Evolutionary conservation across 2,797 vertebrate species (phyloP), one percentile per base, ranked within the genome.

Genomic region (Dendrocincla tyrannina): DNA sequence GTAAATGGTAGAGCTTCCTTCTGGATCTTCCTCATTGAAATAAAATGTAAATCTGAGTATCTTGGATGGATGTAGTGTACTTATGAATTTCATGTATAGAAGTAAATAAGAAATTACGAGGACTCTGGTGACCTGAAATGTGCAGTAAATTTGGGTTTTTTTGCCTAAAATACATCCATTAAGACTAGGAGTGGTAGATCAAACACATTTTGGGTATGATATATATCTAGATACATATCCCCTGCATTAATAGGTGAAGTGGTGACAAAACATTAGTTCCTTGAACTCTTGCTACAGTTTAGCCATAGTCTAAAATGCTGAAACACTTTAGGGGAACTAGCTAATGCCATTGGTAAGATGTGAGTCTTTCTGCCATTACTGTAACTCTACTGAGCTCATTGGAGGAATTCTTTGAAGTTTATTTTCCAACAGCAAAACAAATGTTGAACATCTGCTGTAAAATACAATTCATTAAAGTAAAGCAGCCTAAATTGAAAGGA

Each of bases 31-130:
- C 2, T 75, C 27, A 59, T 16, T 86, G 58, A 91, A 96, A 55
- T 64, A 92, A 83, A 88, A 60, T n/a, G 35, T 23, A 16, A 5
- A 46, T 63, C 46, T 73, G 35, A 59, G 32, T 59, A 35, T n/a
- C 33, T 24, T 33, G 60, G 42, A 39, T 70, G 22, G 59, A 25
- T 53, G 22, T 42, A 82, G n/a, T 8, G 20, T 23, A 24, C 25
- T 49, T 62, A 24, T 25, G 42, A 73, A 60, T 42, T 24, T 77
- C 47, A 4, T 33, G 17, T 84, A 53, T 89, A 10, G 50, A 85
- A 86, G 52, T 60, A 94, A 96, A 53, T 67, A 97, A 94, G 90
- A 55, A 41, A 58, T 92, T 74, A 30, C 7, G 35, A 55, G 87
- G 81, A 84, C 62, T 73, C 25, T 66, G 27, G 23, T 86, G 68